Evolutionary conservation across 2,888 invertebrate genomes (phyloP), one percentile per base, ranked within the genome.

Genomic region (Biston betularia): DNA sequence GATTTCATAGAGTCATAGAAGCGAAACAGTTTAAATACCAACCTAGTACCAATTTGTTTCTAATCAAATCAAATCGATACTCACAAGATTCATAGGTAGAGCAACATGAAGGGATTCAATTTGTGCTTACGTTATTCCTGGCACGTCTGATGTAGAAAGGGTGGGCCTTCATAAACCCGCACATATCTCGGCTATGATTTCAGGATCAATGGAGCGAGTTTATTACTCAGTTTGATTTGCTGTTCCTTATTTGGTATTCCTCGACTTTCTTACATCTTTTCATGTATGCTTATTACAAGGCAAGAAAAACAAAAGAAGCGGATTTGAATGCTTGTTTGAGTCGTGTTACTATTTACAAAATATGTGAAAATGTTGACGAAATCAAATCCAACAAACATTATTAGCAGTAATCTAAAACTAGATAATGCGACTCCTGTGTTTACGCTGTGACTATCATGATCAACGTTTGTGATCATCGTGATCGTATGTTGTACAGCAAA

Each of bases 121-220:
- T 44, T 59, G 63, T 68, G 61, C 58, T 68, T 71, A 73, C 71
- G 75, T 70, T 71, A 79, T 75, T 77, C 77, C 65, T 56, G 69
- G 77, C 79, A 82, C 83, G 81, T 81, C 62, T 68, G 65, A 69
- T 68, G 64, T 63, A 65, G 67, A 60, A 66, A 69, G 69, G 70
- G 68, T 73, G 68, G 66, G 68, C 62, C 63, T 59, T 61, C 69
- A 70, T 75, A 73, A 68, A 67, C 54, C 62, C 49, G 40, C 45
- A 59, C 56, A 53, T 61, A 48, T 42, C 58, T 49, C 49, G 14
- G 55, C 48, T 45, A 15, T 45, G n/a, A 34, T 57, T 69, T 52
- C 35, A 54, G 59, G 44, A 50, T 10, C 59, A 45, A 56, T 64
- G 48, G 34, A 58, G 58, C 50, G 38, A 54, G 33, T 48, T 61